Percentiles rank a stretch among this genome's conserved stretches.
Conservation (phyloP, 2,888 invertebrate genomes). For the Mesochorus sp. region DNA sequence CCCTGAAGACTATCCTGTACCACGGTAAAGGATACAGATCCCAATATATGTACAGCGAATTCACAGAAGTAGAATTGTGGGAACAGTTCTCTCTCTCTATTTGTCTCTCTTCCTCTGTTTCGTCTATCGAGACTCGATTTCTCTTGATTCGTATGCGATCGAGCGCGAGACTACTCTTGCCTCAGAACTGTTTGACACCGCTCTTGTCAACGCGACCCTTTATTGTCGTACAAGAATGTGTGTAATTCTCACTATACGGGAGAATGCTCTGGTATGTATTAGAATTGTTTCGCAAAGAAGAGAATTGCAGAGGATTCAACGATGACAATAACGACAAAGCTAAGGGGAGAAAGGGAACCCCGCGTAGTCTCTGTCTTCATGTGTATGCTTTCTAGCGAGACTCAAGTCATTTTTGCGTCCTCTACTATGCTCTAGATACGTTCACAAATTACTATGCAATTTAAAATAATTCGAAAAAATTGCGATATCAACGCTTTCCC, state of each 20-base stretch:
- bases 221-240: conserved; percentile 29
- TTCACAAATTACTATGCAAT: background rate
- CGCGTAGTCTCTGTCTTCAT: background rate
- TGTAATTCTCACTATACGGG: conserved; percentile 5
- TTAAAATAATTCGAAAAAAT: conserved; percentile 10
- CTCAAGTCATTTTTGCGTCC: conserved; percentile 36
- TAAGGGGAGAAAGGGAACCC: conserved; percentile 12
- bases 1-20: conserved; percentile 21
- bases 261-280: background rate
- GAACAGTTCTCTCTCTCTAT: conserved; percentile 25
- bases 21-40: conserved; percentile 1
- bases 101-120: too few relatives aligned
- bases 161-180: conserved; percentile 26
- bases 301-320: conserved; percentile 23
- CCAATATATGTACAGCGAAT: background rate
- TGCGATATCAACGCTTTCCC: background rate
- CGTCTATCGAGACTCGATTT: conserved; percentile 51
- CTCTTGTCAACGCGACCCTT: conserved; percentile 22
- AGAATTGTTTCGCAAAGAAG: conserved; percentile 4
- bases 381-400: conserved; percentile 6
- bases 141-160: conserved; percentile 35
- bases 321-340: conserved; percentile 32
- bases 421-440: conserved; percentile 12
- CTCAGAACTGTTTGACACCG: conserved; percentile 46
- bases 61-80: conserved; percentile 8